These are phyloP conservation scores for Ectemnius continuus DNA, from an alignment of 2,888 invertebrate genomes.

Conservation along the genomic window DNA sequence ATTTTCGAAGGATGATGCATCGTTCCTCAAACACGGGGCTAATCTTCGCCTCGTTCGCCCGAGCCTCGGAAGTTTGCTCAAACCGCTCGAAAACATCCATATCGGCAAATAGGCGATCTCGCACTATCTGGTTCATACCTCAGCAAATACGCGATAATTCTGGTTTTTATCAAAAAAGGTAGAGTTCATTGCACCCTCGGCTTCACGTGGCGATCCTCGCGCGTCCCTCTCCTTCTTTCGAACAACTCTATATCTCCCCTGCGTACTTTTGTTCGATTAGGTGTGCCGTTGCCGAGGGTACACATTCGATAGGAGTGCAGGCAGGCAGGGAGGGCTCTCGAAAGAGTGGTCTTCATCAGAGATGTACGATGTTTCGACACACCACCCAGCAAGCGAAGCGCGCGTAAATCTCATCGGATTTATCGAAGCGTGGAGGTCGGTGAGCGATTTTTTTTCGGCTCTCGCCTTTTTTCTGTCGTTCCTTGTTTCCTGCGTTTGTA, in stretches of 20 bases:
- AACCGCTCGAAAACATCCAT: conserved; percentile 47
- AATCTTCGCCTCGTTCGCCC: conserved; percentile 34
- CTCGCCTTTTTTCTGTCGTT: conserved; percentile 14
- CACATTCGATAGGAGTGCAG: no score
- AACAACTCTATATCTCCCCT: background rate
- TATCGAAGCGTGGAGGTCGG: conserved; percentile 28
- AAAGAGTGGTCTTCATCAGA: no score
- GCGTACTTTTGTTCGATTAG: conserved; percentile 6
- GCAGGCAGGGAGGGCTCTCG: no score
- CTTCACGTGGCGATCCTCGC: background rate
- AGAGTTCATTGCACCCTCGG: conserved; percentile 36
- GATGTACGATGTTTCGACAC: conserved; percentile 23
- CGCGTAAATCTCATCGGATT: conserved; percentile 39
- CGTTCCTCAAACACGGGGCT: conserved; percentile 50
- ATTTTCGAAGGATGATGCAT: conserved; percentile 50
- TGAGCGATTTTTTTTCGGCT: conserved; percentile 2
- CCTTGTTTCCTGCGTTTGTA: conserved; percentile 14
- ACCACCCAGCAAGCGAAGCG: conserved; percentile 31
- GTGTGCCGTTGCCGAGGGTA: no score
- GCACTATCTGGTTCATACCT: conserved; percentile 27
- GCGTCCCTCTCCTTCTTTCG: background rate
- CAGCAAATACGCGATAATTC: conserved; percentile 35
- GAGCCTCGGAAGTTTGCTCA: conserved; percentile 46
- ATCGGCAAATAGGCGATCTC: conserved; percentile 42
- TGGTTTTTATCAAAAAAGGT: background rate